phyloP scores from a whole-genome alignment of 2,113 vertebrate species.

The Panurus biarmicus region DNA sequence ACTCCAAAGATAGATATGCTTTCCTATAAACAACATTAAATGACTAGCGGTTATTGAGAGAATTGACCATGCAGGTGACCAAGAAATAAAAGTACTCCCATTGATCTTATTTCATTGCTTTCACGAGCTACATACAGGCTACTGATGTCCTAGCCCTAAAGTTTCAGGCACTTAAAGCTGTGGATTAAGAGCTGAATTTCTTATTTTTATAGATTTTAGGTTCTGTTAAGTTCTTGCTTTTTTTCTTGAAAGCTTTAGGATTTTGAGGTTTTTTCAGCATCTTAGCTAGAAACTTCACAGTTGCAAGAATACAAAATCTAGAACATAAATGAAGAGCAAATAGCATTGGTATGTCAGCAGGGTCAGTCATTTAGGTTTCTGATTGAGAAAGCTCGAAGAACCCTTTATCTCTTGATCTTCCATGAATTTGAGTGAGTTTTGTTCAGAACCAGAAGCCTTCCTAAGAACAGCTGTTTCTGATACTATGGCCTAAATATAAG shows the following conservation, averaged over 20 bases:
- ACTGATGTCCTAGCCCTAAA: not conserved
- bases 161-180: not conserved
- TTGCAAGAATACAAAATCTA: not conserved
- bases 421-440: not conserved
- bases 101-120: not conserved
- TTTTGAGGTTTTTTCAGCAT: not conserved
- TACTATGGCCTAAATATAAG: not conserved
- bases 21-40: fast-evolving
- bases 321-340: not conserved
- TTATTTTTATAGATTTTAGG: not conserved
- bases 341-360: not conserved
- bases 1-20: not conserved
- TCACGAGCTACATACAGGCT: not conserved
- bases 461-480: not conserved
- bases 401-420: not conserved
- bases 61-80: not conserved
- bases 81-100: not conserved
- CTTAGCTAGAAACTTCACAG: not conserved
- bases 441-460: not conserved
- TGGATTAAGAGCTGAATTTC: not conserved
- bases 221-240: not conserved
- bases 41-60: not conserved
- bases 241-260: not conserved
- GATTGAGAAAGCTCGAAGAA: not conserved
- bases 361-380: not conserved